These are phyloP conservation scores for Coregonus sp. DNA, from an alignment of 2,797 vertebrate genomes.

Conservation along the genomic window DNA sequence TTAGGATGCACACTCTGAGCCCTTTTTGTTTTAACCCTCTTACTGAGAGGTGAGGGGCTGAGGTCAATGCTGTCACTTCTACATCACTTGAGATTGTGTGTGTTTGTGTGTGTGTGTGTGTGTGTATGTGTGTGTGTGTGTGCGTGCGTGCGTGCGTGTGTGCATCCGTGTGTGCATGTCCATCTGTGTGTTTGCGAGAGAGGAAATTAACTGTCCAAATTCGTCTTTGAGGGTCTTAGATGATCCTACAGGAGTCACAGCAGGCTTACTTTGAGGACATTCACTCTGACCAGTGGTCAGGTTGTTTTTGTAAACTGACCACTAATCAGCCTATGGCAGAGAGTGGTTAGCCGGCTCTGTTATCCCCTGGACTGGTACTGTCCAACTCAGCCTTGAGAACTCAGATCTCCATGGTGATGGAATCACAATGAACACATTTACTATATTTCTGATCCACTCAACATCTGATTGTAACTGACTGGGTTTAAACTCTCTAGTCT, in stretches of 20 bases:
- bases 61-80: conserved; percentile 42
- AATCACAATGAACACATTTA: conserved; percentile 39
- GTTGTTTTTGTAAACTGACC: conserved; percentile 62
- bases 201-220: no score
- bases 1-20: background rate
- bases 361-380: conserved; percentile 33
- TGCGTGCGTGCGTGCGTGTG: no score
- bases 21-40: conserved; percentile 62
- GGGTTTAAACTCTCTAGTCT: background rate
- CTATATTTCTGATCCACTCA: conserved; percentile 35
- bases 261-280: conserved; percentile 62
- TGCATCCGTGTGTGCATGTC: no score
- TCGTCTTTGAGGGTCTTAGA: conserved; percentile 39
- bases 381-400: conserved; percentile 40
- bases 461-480: conserved; percentile 27
- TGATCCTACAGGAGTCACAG: conserved; percentile 48
- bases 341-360: conserved; percentile 48
- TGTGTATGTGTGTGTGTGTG: background rate
- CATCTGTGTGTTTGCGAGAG: no score
- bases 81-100: background rate
- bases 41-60: conserved; percentile 38
- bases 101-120: background rate
- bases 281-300: conserved; percentile 61
- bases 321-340: conserved; percentile 69
- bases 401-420: conserved; percentile 30